Evolutionary conservation across 1,140 invertebrate species (phyloP), one percentile per base, ranked within the genome.

Genomic region (Penaeus japonicus): DNA sequence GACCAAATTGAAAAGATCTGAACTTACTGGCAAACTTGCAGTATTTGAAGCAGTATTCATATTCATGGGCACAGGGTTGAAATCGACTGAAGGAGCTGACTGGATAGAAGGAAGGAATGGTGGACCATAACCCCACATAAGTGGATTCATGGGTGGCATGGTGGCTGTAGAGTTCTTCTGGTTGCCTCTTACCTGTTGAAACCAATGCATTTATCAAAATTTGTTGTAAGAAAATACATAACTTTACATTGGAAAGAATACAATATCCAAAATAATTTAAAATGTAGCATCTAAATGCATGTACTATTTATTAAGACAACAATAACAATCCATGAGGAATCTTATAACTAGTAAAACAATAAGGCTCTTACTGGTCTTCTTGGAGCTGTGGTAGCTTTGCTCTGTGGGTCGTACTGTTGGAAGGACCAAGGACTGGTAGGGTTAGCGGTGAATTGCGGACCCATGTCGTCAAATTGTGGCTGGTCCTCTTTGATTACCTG

Each of bases 401-500:
- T 85, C 4, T 54, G 55, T 4, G 32, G 57, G 32, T 90, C 90
- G 39, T 84, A 89, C 10, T 20, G 57, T 30, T 84, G 73, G 70
- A 79, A 78, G 73, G 54, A 62, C 87, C 87, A 89, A 57, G 81
- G 85, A 30, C 47, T 85, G 20, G 54, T 12, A n/a, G 70, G 35
- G 18, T 30, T 53, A 7, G 85, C 62, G 73, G 32, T 47, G 57
- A 89, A 86, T 0, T 77, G 32, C 10, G 87, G 87, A 10, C 59
- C 65, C 27, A 53, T 18, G 3, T 89, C 90, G 7, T 90, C 90
- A 86, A 90, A 89, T 59, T 90, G 90, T 27, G 88, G 88, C 83
- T 90, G 90, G 57, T 90, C 90, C 78, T 90, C 90, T 39, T 90
- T 90, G 84, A 90, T 90, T n/a, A 89, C 88, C 90, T 90, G 82